Evolutionary conservation across 2,888 invertebrate genomes (phyloP).

Genomic region (Drepana falcataria): DNA sequence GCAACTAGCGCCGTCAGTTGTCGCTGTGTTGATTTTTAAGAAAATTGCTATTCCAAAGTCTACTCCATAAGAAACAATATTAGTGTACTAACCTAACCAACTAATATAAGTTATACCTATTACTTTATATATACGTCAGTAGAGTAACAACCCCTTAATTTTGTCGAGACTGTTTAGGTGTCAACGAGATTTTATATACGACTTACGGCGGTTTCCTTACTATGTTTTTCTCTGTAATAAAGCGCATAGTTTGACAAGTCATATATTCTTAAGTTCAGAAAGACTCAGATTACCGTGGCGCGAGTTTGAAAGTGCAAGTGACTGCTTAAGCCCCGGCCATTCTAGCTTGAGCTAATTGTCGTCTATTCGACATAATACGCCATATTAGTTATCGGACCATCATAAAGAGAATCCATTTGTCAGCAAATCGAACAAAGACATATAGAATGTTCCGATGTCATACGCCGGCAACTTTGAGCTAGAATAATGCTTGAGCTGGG

Average conservation of each 20-base stretch:
- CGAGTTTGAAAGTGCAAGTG: no score
- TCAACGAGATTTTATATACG: no score
- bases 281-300: no score
- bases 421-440: conserved; percentile 15
- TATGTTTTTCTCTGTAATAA: no score
- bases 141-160: not conserved
- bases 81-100: conserved; percentile 9
- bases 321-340: conserved; percentile 7
- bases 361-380: conserved; percentile 9
- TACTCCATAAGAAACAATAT: conserved; percentile 7
- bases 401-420: conserved; percentile 20
- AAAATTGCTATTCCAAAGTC: conserved; percentile 21
- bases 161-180: no score
- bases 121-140: no score
- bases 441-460: conserved; percentile 5
- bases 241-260: no score
- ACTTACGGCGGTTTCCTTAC: no score
- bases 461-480: conserved; percentile 6
- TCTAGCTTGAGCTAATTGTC: conserved; percentile 16
- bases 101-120: conserved; percentile 4
- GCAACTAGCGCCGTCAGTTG: conserved; percentile 31
- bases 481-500: conserved; percentile 4
- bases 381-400: conserved; percentile 17
- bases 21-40: conserved; percentile 25
- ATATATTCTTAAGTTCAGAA: no score